A percentile compares a stretch with the other conserved stretches of the same genome.
These are phyloP conservation scores for Sinella curviseta DNA, from an alignment of 1,140 invertebrate species.

Conservation along the genomic window DNA sequence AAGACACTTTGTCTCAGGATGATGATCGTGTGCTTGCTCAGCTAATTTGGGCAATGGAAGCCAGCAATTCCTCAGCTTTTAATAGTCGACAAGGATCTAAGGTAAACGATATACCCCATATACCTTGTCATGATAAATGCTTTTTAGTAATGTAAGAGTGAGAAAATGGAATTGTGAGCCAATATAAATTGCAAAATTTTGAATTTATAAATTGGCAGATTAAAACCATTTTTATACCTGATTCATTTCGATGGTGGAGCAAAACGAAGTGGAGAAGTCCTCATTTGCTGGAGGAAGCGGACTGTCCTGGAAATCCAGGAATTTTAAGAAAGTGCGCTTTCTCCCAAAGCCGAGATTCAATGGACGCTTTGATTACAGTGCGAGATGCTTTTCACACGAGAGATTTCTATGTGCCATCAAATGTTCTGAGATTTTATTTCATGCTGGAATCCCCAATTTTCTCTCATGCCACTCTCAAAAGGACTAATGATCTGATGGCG, in stretches of 20 bases:
- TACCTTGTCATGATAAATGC: background rate
- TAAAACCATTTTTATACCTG: conserved; percentile 20
- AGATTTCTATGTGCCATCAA: background rate
- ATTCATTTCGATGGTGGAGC: conserved; percentile 31
- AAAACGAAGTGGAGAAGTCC: conserved; percentile 48
- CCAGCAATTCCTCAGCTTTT: background rate
- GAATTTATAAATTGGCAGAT: conserved; percentile 13
- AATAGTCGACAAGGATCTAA: background rate
- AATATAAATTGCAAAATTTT: background rate
- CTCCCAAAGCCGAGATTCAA: conserved; percentile 1
- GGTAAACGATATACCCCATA: background rate
- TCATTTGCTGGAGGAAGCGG: conserved; percentile 25
- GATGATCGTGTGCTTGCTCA: conserved; percentile 10
- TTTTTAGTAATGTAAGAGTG: background rate
- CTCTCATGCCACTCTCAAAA: background rate
- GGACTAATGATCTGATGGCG: background rate
- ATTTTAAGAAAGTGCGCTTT: background rate
- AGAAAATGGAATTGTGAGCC: background rate
- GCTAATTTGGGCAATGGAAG: conserved; percentile 14
- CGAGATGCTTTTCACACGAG: conserved; percentile 23
- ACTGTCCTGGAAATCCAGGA: background rate
- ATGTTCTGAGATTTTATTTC: conserved; percentile 31
- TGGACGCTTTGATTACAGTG: conserved; percentile 16
- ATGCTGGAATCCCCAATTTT: conserved; percentile 36
- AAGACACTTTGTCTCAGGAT: background rate